Conservation (phyloP, 1,140 invertebrate genomes). For the Nephila pilipes region DNA sequence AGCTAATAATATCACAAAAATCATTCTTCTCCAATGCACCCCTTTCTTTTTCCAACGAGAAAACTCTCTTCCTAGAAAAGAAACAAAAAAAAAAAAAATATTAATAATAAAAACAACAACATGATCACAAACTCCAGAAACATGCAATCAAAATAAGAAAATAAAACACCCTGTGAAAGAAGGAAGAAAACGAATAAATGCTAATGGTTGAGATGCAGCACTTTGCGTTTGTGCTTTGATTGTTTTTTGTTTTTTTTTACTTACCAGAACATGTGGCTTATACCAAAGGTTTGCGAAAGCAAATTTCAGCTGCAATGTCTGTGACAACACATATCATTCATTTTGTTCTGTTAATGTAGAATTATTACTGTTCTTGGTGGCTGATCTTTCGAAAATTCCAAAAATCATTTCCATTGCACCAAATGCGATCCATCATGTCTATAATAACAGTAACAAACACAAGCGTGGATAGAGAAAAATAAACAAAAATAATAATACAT, state of each 20-base stretch:
- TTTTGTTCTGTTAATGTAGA: constrained; percentile 57
- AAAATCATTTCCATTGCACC: constrained; percentile 6
- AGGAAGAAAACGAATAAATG: constrained; percentile 42
- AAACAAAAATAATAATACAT: not conserved
- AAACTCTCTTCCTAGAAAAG: constrained; percentile 11
- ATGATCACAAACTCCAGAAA: constrained; percentile 20
- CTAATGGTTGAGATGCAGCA: constrained; percentile 36
- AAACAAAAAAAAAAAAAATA: not conserved
- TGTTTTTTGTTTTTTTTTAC: not conserved
- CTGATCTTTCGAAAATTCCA: constrained; percentile 25
- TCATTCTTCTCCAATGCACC: constrained; percentile 47
- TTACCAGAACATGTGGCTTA: constrained; percentile 40
- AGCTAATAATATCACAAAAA: constrained; percentile 74
- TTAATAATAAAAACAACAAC: constrained; percentile 14
- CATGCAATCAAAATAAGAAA: constrained; percentile 63
- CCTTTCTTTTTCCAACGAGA: constrained; percentile 19
- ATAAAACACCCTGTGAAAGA: not conserved
- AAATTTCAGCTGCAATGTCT: constrained; percentile 1
- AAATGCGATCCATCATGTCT: not conserved
- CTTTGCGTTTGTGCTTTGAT: not conserved
- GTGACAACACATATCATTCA: constrained; percentile 53
- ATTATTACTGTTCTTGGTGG: constrained; percentile 40
- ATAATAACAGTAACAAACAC: constrained; percentile 19
- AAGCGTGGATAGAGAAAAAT: not conserved
- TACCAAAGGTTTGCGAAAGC: not conserved